These are phyloP conservation scores for Protonibea diacanthus DNA, from an alignment of 2,797 vertebrate species.

Conservation along the genomic window DNA sequence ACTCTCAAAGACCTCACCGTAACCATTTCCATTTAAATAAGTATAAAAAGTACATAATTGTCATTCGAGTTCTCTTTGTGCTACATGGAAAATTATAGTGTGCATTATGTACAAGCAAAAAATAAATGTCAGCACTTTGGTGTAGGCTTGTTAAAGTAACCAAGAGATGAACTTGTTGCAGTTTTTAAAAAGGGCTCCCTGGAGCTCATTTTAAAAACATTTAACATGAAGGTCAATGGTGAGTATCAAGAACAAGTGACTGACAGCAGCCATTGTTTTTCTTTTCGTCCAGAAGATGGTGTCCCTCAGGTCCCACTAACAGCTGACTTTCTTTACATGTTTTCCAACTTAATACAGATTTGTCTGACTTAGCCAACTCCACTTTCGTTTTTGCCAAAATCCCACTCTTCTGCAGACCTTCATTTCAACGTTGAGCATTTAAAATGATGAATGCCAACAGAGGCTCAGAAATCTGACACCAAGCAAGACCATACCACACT, in stretches of 20 bases:
- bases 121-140: conserved; percentile 80
- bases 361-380: neutral
- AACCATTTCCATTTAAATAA: conserved; percentile 57
- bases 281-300: conserved; percentile 34
- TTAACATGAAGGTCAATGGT: conserved; percentile 27
- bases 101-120: conserved; percentile 77
- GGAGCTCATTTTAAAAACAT: conserved; percentile 41
- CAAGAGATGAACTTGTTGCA: conserved; percentile 41
- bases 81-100: conserved; percentile 70
- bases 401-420: conserved; percentile 31
- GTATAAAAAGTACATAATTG: conserved; percentile 65
- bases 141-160: conserved; percentile 65
- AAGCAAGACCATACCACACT: conserved; percentile 9
- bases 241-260: conserved; percentile 7
- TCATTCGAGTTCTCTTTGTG: conserved; percentile 38
- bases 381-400: neutral
- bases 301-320: conserved; percentile 26
- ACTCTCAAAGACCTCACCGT: conserved; percentile 45
- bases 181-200: conserved; percentile 43
- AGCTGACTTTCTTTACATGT: conserved; percentile 5
- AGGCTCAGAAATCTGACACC: conserved; percentile 1
- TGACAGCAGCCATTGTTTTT: conserved; percentile 14
- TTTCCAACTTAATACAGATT: neutral
- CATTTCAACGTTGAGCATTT: conserved; percentile 14
- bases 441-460: conserved; percentile 12